Evolutionary conservation across 1,140 invertebrate genomes (phyloP).

Genomic region (Chionoecetes opilio): DNA sequence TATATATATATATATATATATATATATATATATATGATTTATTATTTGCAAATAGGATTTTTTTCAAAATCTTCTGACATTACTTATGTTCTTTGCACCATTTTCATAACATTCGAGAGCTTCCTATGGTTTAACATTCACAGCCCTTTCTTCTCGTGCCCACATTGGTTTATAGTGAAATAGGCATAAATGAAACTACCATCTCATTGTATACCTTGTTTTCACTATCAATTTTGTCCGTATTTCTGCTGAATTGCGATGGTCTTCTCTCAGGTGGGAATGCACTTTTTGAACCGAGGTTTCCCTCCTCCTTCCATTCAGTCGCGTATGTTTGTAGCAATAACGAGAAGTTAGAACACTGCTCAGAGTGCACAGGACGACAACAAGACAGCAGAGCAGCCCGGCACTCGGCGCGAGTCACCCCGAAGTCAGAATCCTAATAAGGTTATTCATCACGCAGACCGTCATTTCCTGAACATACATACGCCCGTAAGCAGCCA

Average conservation of each 20-base stretch:
- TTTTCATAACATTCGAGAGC: slow-evolving; percentile 8
- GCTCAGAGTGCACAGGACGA: slow-evolving; percentile 57
- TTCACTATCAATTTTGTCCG: too few species aligned
- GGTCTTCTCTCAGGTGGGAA: slow-evolving; percentile 31
- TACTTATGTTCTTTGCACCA: too few species aligned
- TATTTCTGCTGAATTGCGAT: too few species aligned
- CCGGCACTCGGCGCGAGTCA: slow-evolving; percentile 59
- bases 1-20: too few species aligned
- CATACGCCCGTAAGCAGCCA: slow-evolving; percentile 48
- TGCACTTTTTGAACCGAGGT: slow-evolving; percentile 42
- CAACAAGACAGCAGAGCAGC: slow-evolving; percentile 51
- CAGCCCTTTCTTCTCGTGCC: background rate
- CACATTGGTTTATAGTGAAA: background rate
- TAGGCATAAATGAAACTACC: too few species aligned
- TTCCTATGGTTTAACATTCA: slow-evolving; percentile 19
- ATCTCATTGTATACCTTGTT: too few species aligned
- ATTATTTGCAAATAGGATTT: too few species aligned
- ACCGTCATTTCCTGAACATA: background rate
- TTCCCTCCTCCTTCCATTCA: slow-evolving; percentile 61
- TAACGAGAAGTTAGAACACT: slow-evolving; percentile 55
- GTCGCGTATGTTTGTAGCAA: slow-evolving; percentile 64
- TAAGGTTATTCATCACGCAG: slow-evolving; percentile 46
- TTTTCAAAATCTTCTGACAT: too few species aligned
- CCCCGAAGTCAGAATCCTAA: slow-evolving; percentile 12
- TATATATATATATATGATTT: too few species aligned